phyloP scores from a whole-genome alignment of 1,140 invertebrate species.

The Pseudomyrmex gracilis region DNA sequence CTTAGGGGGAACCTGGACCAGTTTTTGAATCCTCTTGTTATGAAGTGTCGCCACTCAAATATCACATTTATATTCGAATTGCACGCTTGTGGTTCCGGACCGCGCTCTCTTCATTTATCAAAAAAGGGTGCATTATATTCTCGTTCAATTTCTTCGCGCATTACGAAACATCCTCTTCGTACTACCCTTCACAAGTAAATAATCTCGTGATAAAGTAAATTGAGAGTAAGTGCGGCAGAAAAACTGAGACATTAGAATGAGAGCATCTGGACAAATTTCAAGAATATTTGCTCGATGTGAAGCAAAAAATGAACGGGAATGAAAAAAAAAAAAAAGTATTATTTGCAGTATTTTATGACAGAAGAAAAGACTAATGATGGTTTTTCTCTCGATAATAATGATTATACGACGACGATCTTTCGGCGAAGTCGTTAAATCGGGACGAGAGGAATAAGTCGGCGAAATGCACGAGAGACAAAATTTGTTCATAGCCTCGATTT shows the following conservation, averaged over 20 bases:
- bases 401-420: background rate
- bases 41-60: slow-evolving; percentile 81
- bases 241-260: background rate
- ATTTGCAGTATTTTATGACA: background rate
- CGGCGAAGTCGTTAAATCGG: slow-evolving; percentile 28
- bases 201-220: slow-evolving; percentile 18
- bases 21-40: slow-evolving; percentile 80
- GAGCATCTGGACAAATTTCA: background rate
- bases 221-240: background rate
- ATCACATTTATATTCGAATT: slow-evolving; percentile 83
- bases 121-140: slow-evolving; percentile 76
- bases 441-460: slow-evolving; percentile 16
- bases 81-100: slow-evolving; percentile 77
- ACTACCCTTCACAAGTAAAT: slow-evolving; percentile 13
- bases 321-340: background rate
- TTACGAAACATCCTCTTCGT: slow-evolving; percentile 17
- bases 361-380: background rate
- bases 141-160: slow-evolving; percentile 73
- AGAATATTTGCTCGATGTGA: background rate
- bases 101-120: slow-evolving; percentile 37
- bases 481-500: slow-evolving; percentile 66
- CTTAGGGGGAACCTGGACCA: slow-evolving; percentile 76
- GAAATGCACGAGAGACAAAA: slow-evolving; percentile 56
- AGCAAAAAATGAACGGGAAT: background rate
- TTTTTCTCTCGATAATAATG: slow-evolving; percentile 47